Conservation (phyloP, 2,797 vertebrate species). For the Fratercula arctica region DNA sequence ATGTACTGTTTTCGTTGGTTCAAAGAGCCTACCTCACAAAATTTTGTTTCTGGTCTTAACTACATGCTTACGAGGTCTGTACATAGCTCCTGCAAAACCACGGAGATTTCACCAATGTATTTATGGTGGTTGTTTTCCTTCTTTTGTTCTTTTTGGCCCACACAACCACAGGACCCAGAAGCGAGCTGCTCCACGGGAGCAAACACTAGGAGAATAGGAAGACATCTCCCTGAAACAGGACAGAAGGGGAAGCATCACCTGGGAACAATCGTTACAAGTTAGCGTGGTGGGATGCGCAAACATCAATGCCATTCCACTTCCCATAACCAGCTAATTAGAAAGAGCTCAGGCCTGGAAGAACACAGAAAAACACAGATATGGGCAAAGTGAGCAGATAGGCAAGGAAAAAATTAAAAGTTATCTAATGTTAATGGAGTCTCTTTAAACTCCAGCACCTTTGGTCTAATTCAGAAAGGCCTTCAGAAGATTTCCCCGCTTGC, state of each 20-base stretch:
- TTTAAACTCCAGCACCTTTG: background rate
- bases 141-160: background rate
- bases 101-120: background rate
- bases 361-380: background rate
- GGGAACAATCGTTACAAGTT: background rate
- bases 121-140: background rate
- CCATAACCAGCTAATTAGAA: background rate
- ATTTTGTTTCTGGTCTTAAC: background rate
- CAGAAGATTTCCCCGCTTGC: background rate
- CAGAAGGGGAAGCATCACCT: background rate
- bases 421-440: background rate
- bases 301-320: background rate
- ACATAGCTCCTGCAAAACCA: background rate
- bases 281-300: background rate
- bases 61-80: background rate
- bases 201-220: background rate
- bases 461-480: background rate
- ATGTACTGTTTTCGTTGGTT: constrained; percentile 41
- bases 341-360: background rate
- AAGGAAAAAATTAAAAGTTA: background rate
- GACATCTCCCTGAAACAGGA: background rate
- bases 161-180: rapidly evolving
- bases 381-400: background rate
- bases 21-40: constrained; percentile 8
- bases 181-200: background rate